phyloP scores from a whole-genome alignment of 2,797 vertebrate genomes.

The Lagodon rhomboides region DNA sequence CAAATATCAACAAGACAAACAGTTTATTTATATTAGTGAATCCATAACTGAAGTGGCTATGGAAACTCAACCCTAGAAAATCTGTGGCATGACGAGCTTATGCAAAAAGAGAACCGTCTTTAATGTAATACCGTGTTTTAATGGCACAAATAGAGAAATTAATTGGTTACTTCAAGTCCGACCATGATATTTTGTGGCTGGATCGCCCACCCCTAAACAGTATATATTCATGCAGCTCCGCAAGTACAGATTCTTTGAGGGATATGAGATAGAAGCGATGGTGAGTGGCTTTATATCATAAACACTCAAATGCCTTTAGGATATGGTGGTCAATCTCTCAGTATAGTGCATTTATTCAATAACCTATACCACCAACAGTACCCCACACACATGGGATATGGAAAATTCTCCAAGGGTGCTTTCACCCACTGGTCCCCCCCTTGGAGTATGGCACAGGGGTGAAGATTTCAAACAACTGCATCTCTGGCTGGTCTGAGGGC shows the following conservation, averaged over 20 bases:
- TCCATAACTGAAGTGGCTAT: background rate
- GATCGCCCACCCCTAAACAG: too few relatives aligned
- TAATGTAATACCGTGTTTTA: too few relatives aligned
- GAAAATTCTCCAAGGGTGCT: conserved; percentile 40
- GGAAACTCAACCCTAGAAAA: background rate
- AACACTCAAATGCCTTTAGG: conserved; percentile 39
- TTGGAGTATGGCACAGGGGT: conserved; percentile 31
- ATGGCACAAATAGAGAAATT: too few relatives aligned
- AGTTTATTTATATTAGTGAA: background rate
- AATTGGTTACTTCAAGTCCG: too few relatives aligned
- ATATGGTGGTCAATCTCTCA: conserved; percentile 23
- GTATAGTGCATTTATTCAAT: conserved; percentile 14
- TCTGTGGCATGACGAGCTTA: background rate
- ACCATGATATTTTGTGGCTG: too few relatives aligned
- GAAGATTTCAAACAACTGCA: conserved; percentile 74
- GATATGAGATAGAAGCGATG: background rate
- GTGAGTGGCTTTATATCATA: conserved; percentile 40
- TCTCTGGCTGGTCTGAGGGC: conserved; percentile 53
- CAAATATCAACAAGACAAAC: background rate
- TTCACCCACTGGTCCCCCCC: background rate
- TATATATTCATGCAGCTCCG: background rate
- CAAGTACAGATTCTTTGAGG: conserved; percentile 32
- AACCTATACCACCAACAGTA: conserved; percentile 25
- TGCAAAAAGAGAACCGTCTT: too few relatives aligned
- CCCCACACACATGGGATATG: conserved; percentile 34